Evolutionary conservation across 2,113 vertebrate species (phyloP).

Genomic region (Sprattus sprattus): DNA sequence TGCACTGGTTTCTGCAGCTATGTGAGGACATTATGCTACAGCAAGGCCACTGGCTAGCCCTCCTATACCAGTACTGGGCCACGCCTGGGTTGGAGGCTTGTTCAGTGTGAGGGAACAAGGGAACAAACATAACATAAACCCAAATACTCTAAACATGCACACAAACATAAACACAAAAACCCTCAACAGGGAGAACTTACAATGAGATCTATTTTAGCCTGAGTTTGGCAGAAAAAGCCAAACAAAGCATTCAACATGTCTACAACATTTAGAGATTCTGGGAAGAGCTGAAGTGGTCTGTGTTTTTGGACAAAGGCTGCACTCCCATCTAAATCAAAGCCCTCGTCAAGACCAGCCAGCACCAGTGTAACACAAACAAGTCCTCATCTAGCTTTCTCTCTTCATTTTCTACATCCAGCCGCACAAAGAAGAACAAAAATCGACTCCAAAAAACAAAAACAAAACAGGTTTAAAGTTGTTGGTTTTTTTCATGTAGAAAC

Average conservation of each 20-base stretch:
- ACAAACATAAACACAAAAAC: no score
- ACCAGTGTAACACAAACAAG: neutral
- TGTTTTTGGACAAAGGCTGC: neutral
- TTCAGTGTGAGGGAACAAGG: neutral
- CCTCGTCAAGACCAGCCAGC: neutral
- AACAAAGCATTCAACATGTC: no score
- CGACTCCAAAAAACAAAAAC: no score
- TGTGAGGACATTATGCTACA: neutral
- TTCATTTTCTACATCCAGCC: neutral
- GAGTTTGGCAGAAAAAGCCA: no score
- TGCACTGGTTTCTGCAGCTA: neutral
- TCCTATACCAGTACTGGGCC: neutral
- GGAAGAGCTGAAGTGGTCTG: neutral
- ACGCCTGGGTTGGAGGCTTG: neutral
- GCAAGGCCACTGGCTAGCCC: neutral
- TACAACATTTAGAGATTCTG: neutral
- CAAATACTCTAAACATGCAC: no score
- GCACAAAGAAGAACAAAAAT: neutral
- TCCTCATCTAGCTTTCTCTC: no score
- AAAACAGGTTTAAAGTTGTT: neutral
- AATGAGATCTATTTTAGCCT: no score
- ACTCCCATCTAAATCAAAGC: neutral
- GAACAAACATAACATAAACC: no score
- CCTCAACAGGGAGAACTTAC: no score
- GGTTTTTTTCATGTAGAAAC: neutral